Conservation (phyloP, 2,113 vertebrate genomes). For the Myrmophylax atrothorax region DNA sequence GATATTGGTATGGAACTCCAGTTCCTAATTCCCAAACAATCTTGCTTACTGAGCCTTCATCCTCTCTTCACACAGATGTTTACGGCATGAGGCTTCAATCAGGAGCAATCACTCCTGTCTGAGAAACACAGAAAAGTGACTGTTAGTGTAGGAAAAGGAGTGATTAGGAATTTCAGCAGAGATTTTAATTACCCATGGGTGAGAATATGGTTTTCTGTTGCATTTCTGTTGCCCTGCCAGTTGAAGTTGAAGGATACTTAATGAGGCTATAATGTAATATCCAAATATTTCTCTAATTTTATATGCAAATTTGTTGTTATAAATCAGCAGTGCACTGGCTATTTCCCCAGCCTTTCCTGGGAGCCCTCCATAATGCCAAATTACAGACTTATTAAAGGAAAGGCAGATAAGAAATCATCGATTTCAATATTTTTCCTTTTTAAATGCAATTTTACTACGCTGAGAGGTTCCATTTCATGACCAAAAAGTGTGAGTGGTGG, state of each 20-base stretch:
- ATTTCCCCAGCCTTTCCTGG: background rate
- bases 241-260: background rate
- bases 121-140: conserved; percentile 13
- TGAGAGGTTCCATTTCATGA: background rate
- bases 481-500: background rate
- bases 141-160: background rate
- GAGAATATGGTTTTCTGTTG: background rate
- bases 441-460: background rate
- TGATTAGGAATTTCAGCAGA: background rate
- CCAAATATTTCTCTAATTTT: background rate
- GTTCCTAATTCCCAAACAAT: background rate
- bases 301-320: background rate
- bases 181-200: background rate
- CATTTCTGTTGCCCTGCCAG: background rate
- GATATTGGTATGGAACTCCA: conserved; percentile 2
- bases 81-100: background rate
- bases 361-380: background rate
- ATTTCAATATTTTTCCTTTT: background rate
- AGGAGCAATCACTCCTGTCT: background rate
- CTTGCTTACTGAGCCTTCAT: conserved; percentile 39
- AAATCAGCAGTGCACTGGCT: background rate
- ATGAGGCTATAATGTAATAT: background rate
- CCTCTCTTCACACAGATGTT: conserved; percentile 14
- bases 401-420: background rate
- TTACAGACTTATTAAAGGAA: background rate